Evolutionary conservation across 2,888 invertebrate species (phyloP).

Genomic region (Lordiphosa fenestrarum): DNA sequence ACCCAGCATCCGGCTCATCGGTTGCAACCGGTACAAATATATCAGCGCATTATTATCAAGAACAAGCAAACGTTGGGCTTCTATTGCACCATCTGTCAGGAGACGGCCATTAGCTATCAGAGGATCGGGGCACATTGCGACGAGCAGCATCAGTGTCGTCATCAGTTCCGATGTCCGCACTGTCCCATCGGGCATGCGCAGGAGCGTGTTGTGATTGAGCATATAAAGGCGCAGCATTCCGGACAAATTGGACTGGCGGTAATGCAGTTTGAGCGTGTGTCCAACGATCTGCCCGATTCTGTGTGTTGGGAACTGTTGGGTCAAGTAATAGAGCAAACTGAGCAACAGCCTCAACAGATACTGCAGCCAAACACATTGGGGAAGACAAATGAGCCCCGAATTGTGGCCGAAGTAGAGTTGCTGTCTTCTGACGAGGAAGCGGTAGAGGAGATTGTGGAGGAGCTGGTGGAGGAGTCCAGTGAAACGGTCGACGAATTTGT

Average conservation of each 20-base stretch:
- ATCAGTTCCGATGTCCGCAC: conserved; percentile 86
- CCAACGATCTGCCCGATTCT: conserved; percentile 31
- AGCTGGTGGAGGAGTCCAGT: conserved; percentile 11
- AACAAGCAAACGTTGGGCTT: conserved; percentile 61
- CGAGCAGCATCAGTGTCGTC: conserved; percentile 83
- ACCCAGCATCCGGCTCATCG: conserved; percentile 6
- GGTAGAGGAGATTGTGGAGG: neutral
- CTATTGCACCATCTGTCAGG: conserved; percentile 36
- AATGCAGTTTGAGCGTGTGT: conserved; percentile 79
- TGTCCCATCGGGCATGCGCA: conserved; percentile 82
- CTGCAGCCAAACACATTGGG: neutral
- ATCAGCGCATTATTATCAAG: conserved; percentile 15
- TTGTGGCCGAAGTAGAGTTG: conserved; percentile 29
- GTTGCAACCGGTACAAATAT: conserved; percentile 30
- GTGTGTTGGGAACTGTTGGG: conserved; percentile 80
- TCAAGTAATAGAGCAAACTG: conserved; percentile 82
- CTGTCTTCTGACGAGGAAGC: conserved; percentile 31
- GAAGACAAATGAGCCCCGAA: neutral
- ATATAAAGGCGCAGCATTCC: conserved; percentile 39
- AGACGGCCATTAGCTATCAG: conserved; percentile 21
- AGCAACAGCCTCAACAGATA: neutral
- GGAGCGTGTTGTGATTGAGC: conserved; percentile 49
- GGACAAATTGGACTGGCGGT: conserved; percentile 81
- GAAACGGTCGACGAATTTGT: neutral
- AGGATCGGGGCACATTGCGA: conserved; percentile 51